A percentile compares a stretch with the other conserved stretches of the same genome.
Evolutionary conservation across 1,140 invertebrate species (phyloP).

Genomic region (Psilanteris sp.): DNA sequence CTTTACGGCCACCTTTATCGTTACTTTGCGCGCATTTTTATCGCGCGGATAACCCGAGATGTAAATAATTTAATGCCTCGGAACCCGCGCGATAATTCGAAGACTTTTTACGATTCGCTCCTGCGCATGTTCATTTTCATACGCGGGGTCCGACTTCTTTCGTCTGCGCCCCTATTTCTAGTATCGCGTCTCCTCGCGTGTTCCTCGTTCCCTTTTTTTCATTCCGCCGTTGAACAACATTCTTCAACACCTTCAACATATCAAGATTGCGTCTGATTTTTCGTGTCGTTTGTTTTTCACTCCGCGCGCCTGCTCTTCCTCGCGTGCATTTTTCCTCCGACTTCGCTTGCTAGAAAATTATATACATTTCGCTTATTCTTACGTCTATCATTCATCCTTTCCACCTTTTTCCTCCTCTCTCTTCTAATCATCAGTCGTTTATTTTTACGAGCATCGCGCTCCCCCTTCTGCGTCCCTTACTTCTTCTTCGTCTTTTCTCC

Average conservation of each 20-base stretch:
- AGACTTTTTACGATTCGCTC: conserved; percentile 7
- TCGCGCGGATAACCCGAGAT: conserved; percentile 15
- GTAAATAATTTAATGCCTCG: conserved; percentile 13
- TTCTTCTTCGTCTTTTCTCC: conserved; percentile 1
- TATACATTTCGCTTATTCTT: conserved; percentile 31
- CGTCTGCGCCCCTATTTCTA: conserved; percentile 23
- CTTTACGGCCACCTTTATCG: too few species aligned
- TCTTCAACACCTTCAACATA: conserved; percentile 58
- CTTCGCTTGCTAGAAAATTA: conserved; percentile 39
- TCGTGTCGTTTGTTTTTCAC: conserved; percentile 1
- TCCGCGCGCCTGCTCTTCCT: conserved; percentile 2
- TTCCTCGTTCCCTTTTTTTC: conserved; percentile 32
- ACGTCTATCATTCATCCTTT: conserved; percentile 4
- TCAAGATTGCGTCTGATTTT: conserved; percentile 50
- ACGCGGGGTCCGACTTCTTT: conserved; percentile 17
- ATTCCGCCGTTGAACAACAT: conserved; percentile 46
- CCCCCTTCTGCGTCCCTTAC: neutral
- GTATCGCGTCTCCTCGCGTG: conserved; percentile 54
- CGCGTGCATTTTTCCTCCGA: conserved; percentile 27
- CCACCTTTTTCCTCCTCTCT: neutral
- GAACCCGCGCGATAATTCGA: neutral
- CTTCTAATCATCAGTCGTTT: neutral
- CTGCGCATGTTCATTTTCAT: conserved; percentile 40
- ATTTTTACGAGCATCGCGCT: conserved; percentile 4
- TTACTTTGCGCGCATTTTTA: too few species aligned